Evolutionary conservation across 2,113 vertebrate species (phyloP), one percentile per base, ranked within the genome.

Genomic region (Chaetorhynchus papuensis): DNA sequence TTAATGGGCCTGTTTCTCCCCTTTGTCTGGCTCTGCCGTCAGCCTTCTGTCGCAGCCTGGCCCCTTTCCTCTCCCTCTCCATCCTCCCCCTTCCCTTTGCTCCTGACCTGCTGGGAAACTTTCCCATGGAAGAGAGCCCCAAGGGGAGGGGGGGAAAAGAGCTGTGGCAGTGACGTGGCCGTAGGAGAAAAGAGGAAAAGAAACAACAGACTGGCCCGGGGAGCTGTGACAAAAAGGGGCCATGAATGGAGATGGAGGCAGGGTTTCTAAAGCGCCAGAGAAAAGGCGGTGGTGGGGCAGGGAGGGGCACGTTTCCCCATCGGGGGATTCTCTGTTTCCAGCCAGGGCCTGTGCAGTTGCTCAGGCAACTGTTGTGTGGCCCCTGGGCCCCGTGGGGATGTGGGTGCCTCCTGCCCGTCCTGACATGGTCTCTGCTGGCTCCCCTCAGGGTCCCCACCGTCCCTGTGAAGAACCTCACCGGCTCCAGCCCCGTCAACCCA

Each of bases 381-480:
- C 65, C 69, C 53, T n/a, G 42, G 24, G 91, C 70, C 30, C 74
- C 27, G 16, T 13, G 24, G 83, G 65, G 44, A n/a, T 0, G 3
- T 72, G 83, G 85, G 82, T 94, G 87, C 69, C 57, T 74, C 60
- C 57, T 10, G 15, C 45, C 0, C 3, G 14, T 45, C 60, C 42
- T 90, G 69, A 96, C 0, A 1, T 53, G 41, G 41, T 89, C 59
- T 94, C 64, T 90, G 27, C 74, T 84, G 63, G 80, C 92, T 90
- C 49, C 42, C 70, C 5, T 3, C 89, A 98, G 99, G 52, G 99
- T 99, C 53, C 99, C 99, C 53, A 99, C 99, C 0, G 98, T 99
- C 65, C 99, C 99, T 1, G 99, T 99, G 96, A 99, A 99, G 97
- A 99, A 99, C 96, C 98, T 99, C 30, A 99, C 98, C 7, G 98